These are phyloP conservation scores for Copidosoma floridanum DNA, from an alignment of 1,140 invertebrate species.

Conservation along the genomic window DNA sequence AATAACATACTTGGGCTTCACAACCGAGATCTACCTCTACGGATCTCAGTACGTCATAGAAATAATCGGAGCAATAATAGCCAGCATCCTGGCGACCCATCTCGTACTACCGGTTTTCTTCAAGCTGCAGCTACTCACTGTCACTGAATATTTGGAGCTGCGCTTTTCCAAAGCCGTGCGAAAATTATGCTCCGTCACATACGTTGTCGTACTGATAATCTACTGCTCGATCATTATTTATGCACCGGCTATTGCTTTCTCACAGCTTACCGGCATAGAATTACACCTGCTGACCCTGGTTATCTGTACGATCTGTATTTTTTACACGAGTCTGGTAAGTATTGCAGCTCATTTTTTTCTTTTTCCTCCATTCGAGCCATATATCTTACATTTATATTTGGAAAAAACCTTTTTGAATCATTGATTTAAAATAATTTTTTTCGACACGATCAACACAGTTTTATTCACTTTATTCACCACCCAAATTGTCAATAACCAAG, in stretches of 20 bases:
- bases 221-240: conserved; percentile 64
- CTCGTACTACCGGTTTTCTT: conserved; percentile 75
- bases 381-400: no score
- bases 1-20: conserved; percentile 73
- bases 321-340: conserved; percentile 73
- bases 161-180: conserved; percentile 66
- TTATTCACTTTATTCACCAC: no score
- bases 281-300: conserved; percentile 66
- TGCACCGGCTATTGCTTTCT: conserved; percentile 63
- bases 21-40: conserved; percentile 74
- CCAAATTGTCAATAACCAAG: no score
- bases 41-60: conserved; percentile 68
- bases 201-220: conserved; percentile 59
- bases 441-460: no score
- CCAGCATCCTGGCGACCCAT: conserved; percentile 32
- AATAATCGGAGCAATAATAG: conserved; percentile 53
- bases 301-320: conserved; percentile 72
- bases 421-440: no score
- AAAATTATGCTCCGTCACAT: conserved; percentile 65
- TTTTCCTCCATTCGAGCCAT: no score
- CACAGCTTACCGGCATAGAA: conserved; percentile 67
- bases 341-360: no score
- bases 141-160: conserved; percentile 75
- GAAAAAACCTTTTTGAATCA: no score
- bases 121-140: conserved; percentile 71